Evolutionary conservation across 2,797 vertebrate genomes (phyloP).

Genomic region (Aphelocoma californica): DNA sequence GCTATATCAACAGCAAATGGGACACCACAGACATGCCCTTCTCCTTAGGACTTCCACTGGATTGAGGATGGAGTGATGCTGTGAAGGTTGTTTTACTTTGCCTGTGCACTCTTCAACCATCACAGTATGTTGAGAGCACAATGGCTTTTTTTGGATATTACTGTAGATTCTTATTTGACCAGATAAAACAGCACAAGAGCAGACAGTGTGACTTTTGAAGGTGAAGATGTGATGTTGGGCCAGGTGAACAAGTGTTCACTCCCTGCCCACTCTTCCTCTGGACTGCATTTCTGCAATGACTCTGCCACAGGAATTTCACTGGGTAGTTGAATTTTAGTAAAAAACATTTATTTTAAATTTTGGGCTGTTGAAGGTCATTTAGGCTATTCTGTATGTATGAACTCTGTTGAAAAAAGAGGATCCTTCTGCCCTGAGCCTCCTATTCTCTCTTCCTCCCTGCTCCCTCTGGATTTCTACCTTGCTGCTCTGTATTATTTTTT

Average conservation of each 20-base stretch:
- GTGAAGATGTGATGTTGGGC: background rate
- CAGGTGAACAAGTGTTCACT: background rate
- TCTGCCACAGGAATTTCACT: background rate
- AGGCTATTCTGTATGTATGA: background rate
- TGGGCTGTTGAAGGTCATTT: background rate
- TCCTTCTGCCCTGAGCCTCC: background rate
- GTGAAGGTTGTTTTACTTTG: slow-evolving; percentile 18
- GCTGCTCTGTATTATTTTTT: background rate
- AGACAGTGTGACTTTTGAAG: background rate
- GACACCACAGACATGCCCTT: slow-evolving; percentile 10
- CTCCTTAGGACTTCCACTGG: background rate
- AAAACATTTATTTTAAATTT: background rate
- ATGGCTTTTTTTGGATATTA: background rate
- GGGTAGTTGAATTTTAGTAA: background rate
- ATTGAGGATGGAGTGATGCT: background rate
- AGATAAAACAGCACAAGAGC: background rate
- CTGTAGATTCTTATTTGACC: background rate
- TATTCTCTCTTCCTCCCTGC: background rate
- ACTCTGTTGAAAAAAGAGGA: background rate
- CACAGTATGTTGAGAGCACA: background rate
- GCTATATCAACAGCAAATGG: slow-evolving; percentile 36
- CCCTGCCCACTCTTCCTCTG: background rate
- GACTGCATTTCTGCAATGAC: background rate
- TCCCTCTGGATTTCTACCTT: background rate
- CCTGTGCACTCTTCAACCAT: background rate